Evolutionary conservation across 2,797 vertebrate genomes (phyloP).

Genomic region (Rhabdomys pumilio): DNA sequence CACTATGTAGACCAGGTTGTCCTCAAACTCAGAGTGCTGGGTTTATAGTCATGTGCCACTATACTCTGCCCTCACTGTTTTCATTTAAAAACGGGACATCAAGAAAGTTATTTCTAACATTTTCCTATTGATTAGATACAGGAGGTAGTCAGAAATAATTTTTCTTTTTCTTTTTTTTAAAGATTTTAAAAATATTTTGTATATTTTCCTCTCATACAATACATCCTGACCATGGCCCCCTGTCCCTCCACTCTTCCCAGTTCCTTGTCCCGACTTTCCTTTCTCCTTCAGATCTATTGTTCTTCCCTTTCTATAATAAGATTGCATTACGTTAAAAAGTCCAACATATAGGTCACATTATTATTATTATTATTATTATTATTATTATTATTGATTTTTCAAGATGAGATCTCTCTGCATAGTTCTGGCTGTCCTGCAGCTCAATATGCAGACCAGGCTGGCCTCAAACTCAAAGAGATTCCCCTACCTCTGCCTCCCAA

Average conservation of each 20-base stretch:
- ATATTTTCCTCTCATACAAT: background rate
- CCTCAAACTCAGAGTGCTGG: background rate
- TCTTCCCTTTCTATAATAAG: background rate
- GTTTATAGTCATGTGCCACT: no score
- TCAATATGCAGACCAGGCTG: background rate
- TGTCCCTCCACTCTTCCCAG: background rate
- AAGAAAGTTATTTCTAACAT: background rate
- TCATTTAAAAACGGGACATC: background rate
- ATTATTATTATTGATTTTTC: background rate
- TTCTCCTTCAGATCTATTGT: background rate
- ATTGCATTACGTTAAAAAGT: background rate
- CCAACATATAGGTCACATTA: background rate
- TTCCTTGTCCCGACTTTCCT: background rate
- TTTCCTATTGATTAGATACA: background rate
- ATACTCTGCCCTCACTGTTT: background rate
- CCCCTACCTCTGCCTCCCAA: background rate
- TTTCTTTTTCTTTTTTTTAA: background rate
- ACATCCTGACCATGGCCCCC: background rate
- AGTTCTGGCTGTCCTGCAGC: background rate
- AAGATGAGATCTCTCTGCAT: background rate
- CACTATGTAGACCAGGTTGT: background rate
- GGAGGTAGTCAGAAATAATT: constrained; percentile 4
- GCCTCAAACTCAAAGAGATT: background rate
- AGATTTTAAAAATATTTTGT: background rate
- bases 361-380: background rate